A percentile compares a stretch with the other conserved stretches of the same genome.
Evolutionary conservation across 2,113 vertebrate genomes (phyloP).

Genomic region (Hystrix brachyura): DNA sequence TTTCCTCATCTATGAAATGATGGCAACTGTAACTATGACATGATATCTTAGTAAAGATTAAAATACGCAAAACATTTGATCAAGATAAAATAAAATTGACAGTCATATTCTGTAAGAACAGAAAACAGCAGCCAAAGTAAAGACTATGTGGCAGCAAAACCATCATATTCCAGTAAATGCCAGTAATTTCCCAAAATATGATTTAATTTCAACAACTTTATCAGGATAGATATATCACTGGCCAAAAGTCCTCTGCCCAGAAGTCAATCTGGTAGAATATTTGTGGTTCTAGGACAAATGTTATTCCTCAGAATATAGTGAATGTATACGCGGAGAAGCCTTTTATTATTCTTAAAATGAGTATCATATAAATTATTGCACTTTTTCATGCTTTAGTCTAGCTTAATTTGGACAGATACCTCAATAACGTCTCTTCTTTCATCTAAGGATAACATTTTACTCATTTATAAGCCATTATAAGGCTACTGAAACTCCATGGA

Average conservation of each 20-base stretch:
- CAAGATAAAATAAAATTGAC: neutral
- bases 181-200: neutral
- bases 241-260: neutral
- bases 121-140: neutral
- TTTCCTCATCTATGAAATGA: neutral
- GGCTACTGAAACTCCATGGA: neutral
- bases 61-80: neutral
- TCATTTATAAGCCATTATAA: neutral
- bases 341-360: neutral
- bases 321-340: neutral
- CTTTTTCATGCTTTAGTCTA: neutral
- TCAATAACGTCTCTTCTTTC: neutral
- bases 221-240: neutral
- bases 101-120: neutral
- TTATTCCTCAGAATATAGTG: neutral
- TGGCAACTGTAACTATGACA: neutral
- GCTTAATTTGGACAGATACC: neutral
- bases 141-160: neutral
- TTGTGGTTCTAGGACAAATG: neutral
- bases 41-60: neutral
- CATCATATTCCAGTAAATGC: neutral
- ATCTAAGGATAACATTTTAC: neutral
- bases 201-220: neutral
- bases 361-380: neutral
- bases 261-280: neutral